Evolutionary conservation across 1,140 invertebrate species (phyloP).

Genomic region (Pachyrhynchus sulphureomaculatus): DNA sequence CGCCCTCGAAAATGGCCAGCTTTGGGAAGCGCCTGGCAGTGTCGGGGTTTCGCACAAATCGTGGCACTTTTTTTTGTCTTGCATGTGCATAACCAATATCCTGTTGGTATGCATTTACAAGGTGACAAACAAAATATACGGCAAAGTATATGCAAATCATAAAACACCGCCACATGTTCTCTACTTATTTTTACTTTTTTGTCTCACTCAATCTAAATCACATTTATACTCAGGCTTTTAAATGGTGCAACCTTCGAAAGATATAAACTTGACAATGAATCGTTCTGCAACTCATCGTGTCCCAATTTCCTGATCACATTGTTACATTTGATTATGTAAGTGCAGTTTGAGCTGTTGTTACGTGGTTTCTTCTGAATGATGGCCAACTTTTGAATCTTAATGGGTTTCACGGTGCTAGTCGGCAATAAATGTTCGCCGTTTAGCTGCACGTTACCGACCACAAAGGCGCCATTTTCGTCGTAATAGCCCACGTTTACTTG

Average conservation of each 20-base stretch:
- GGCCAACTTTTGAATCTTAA: background rate
- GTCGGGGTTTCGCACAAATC: too few relatives aligned
- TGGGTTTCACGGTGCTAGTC: background rate
- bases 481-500: background rate
- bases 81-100: background rate
- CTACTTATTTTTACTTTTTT: too few relatives aligned
- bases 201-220: too few relatives aligned
- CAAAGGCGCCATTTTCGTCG: background rate
- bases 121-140: background rate
- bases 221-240: too few relatives aligned
- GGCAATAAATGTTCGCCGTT: background rate
- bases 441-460: background rate
- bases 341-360: too few relatives aligned
- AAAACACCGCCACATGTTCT: too few relatives aligned
- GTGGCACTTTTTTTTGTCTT: background rate
- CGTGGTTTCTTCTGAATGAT: background rate
- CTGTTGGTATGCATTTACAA: background rate
- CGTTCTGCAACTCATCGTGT: too few relatives aligned
- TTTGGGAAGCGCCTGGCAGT: background rate
- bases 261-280: too few relatives aligned
- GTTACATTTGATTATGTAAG: too few relatives aligned
- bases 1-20: background rate
- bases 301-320: too few relatives aligned
- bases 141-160: background rate
- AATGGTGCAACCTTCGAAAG: too few relatives aligned